Base-by-base conservation (phyloP, 2,113 vertebrate genomes). In the Empidonax traillii region DNA sequence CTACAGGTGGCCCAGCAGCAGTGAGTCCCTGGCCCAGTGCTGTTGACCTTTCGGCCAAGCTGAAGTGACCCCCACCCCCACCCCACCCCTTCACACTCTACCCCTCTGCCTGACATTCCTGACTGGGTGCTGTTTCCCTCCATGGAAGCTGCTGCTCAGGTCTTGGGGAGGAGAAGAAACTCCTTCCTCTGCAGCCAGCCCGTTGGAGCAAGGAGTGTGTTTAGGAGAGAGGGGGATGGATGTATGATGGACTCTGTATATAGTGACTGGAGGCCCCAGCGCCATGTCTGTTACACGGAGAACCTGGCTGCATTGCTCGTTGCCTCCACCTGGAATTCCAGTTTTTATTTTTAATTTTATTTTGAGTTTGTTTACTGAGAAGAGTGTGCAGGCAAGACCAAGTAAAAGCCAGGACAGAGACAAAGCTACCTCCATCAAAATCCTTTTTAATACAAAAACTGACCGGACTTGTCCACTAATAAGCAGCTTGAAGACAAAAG, bases 351-450 rank as follows among this genome's bases (percentile, higher is more conserved):
- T 96, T 97, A 97, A 98, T 96, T 96, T 98, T 98, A 97, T 98
- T 97, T 97, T 96, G 97, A 96, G 97, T 98, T 98, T 98, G 97
- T 98, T 98, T 98, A 97, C 94, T 14, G 91, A 97, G 96, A 94
- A 25, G 94, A 98, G 96, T 83, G 97, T 0, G 59, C 92, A 92
- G 97, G 97, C 95, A 93, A 97, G 97, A 97, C 97, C 97, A 97
- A 97, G 97, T 91, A 94, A 91, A 96, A 96, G 96, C 98, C 98
- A 98, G 98, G 98, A 98, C 85, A 94, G 96, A 98, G 98, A 98
- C 98, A 98, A 98, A 98, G 98, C 98, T 98, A 98, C 98, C 98
- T 98, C 98, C 98, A 98, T 98, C 98, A 94, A 98, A 97, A 98
- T 98, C 98, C 98, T 98, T 98, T 98, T 98, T 98, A 98, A 97